Evolutionary conservation across 2,888 invertebrate genomes (phyloP), one percentile per base, ranked within the genome.

Genomic region (Conus canariensis): DNA sequence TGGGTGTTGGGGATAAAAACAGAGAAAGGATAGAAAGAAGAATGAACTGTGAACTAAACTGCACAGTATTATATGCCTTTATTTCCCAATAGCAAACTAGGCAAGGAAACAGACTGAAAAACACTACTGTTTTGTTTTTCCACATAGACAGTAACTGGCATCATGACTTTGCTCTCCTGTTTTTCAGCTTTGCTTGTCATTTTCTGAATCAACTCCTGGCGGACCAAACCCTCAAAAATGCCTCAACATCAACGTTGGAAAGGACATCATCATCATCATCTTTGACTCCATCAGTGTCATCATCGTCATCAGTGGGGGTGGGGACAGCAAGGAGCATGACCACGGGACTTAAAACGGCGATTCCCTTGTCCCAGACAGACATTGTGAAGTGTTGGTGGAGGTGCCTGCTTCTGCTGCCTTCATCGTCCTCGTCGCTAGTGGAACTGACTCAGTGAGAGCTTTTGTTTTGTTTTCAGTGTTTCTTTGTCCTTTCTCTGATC

Each of bases 331-430:
- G n/a, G 30, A 74, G 8, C 74, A 58, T n/a, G 16, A 59, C 14
- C 25, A 4, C n/a, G 19, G 56, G n/a, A 1, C 74, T 25, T 3
- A 88, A 77, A 77, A 45, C 74, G 16, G 74, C 7, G 64, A 64
- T 60, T 60, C 58, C 60, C 0, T 45, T 82, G 60, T 22, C 74
- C 30, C 93, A 94, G 87, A 88, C 91, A 8, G 88, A 90, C 12
- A 87, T 95, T 12, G 93, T 95, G 70, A 92, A 93, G 83, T 93
- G 93, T 30, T 95, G 95, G 95, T 92, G 94, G 85, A 90, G 93
- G 19, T 94, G 94, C 91, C 91, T 91, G 30, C 85, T 93, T 14
- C 90, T 93, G 64, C 87, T 93, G 10, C 92, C 94, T 7, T 58
- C 91, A n/a, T 90, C 92, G 12, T 92, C 94, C 58, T 85, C 85